Base-by-base conservation (phyloP, 2,797 vertebrate species). In the Neomorphus geoffroyi region DNA sequence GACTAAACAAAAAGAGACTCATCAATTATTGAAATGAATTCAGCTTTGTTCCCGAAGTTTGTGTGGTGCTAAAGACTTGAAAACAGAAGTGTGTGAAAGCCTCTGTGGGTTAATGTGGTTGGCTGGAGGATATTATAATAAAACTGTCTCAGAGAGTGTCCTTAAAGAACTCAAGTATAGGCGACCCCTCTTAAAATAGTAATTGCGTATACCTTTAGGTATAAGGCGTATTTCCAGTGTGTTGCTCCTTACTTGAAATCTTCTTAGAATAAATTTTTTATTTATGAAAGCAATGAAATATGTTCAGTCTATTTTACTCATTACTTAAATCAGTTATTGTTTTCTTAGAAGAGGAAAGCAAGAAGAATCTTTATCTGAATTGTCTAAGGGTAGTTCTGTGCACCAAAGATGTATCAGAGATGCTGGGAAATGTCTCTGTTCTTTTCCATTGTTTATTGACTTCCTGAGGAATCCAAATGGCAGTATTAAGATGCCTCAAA, bases 1-100 rank as follows among this genome's bases (percentile, higher is more conserved):
- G 37, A 74, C 56, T 88, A 93, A 93, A 92, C 82, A 86, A 94
- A 87, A 96, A 87, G 73, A 86, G 67, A 50, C 33, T 85, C 64
- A 88, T 95, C 78, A 82, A 87, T 96, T 96, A 96, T 90, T 95
- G 80, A 96, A 80, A 88, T 90, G 18, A 87, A 85, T 88, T 87
- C 88, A 77, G 65, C 78, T 94, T 94, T 96, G 78, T 82, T 96
- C 57, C 86, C 30, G 26, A 90, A 93, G 64, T 96, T 94, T 87
- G 48, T 22, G 3, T 27, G 64, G 35, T 82, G 26, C 56, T 86
- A 39, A 92, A 84, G 83, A 82, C 74, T 82, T 58, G 57, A 82
- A 90, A 88, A 92, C 80, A 80, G 58, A 72, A 27, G n/a, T 18
- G 60, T 73, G 48, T 90, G 88, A 67, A 95, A 88, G 46, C 50